phyloP scores from a whole-genome alignment of 2,888 invertebrate genomes.

The Aspidapion aeneum region DNA sequence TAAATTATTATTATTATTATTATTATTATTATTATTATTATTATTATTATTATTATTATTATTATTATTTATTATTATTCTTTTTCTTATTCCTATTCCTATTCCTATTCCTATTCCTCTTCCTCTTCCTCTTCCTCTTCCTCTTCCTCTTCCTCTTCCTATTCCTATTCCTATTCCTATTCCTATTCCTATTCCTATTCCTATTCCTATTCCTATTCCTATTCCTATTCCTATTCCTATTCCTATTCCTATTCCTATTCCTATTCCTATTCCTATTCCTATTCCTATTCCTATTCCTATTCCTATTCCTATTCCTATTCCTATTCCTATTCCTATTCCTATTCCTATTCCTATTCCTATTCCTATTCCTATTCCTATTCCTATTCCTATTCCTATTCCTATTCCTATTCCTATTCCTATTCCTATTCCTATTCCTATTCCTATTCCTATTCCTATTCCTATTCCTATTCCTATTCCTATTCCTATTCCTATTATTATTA shows the following conservation, averaged over 20 bases:
- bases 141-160: conserved; percentile 2
- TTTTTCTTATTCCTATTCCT: background rate
- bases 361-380: background rate
- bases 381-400: too few species aligned
- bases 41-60: background rate
- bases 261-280: conserved; percentile 2
- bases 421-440: too few species aligned
- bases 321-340: too few species aligned
- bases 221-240: conserved; percentile 2
- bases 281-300: conserved; percentile 3
- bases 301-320: conserved; percentile 7
- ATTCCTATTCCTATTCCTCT: background rate
- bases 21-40: background rate
- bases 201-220: background rate
- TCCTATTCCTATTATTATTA: too few species aligned
- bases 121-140: background rate
- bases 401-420: too few species aligned
- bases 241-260: conserved; percentile 4
- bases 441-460: too few species aligned
- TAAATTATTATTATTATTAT: background rate
- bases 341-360: too few species aligned
- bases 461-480: background rate
- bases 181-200: background rate
- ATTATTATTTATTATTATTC: background rate
- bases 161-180: background rate